These are phyloP conservation scores for Phalacrocorax carbo DNA, from an alignment of 2,113 vertebrate genomes.

Conservation along the genomic window DNA sequence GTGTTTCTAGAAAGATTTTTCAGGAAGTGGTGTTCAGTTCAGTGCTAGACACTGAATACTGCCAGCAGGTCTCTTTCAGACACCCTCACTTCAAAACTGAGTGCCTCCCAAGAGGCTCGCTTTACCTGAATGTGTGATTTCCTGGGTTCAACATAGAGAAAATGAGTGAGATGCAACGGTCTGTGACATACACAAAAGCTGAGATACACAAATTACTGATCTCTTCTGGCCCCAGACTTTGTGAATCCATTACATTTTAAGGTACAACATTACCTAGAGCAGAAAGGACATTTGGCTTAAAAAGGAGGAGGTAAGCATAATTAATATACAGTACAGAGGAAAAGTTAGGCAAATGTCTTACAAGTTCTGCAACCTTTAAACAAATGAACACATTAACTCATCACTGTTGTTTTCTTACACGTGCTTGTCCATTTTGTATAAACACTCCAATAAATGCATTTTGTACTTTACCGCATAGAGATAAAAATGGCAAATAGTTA, in stretches of 20 bases:
- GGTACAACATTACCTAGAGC: not conserved
- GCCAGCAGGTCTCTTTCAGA: not conserved
- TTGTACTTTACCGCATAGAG: not conserved
- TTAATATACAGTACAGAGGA: not conserved
- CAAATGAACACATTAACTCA: not conserved
- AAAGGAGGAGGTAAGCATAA: not conserved
- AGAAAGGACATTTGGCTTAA: not conserved
- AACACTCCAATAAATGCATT: not conserved
- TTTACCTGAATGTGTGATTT: not conserved
- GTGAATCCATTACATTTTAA: not conserved
- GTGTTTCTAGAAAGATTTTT: not conserved
- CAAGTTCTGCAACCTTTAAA: not conserved
- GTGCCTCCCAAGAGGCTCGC: not conserved
- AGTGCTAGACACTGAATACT: not conserved
- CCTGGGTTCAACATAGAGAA: not conserved
- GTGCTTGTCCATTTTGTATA: not conserved
- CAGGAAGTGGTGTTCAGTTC: not conserved
- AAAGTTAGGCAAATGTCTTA: not conserved
- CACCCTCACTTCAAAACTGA: not conserved
- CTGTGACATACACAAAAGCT: not conserved
- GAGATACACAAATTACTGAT: not conserved
- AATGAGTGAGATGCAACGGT: not conserved
- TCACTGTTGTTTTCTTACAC: not conserved
- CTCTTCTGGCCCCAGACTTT: not conserved
- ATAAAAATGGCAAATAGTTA: not conserved